Evolutionary conservation across 2,888 invertebrate species (phyloP).

Genomic region (Mythimna vitellina): DNA sequence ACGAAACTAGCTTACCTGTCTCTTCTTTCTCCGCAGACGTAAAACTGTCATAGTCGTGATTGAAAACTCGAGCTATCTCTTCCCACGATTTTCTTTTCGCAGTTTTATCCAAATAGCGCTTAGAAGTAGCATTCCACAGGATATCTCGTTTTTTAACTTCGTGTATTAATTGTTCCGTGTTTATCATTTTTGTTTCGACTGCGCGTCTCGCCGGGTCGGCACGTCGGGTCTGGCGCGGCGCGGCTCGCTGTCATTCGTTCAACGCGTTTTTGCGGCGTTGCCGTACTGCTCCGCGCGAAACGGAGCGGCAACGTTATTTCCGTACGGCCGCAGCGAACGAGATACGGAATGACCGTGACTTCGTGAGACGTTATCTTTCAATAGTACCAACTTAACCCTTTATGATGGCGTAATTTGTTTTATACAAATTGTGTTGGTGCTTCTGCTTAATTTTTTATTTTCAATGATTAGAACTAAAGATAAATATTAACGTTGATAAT

Average conservation of each 20-base stretch:
- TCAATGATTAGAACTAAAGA: too few relatives aligned
- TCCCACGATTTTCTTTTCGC: constrained; percentile 38
- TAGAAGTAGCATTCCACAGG: constrained; percentile 42
- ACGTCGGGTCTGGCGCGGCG: neutral
- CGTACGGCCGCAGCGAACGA: constrained; percentile 32
- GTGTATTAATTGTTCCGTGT: constrained; percentile 46
- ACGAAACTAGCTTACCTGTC: constrained; percentile 35
- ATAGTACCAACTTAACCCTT: neutral
- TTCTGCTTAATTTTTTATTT: neutral
- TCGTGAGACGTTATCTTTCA: neutral
- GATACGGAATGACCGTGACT: constrained; percentile 39
- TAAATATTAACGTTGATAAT: too few relatives aligned
- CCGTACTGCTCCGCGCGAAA: constrained; percentile 35
- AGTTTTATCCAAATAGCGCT: constrained; percentile 12
- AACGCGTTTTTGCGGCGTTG: constrained; percentile 54
- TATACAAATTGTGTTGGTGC: neutral
- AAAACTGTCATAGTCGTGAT: constrained; percentile 18
- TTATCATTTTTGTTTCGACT: constrained; percentile 40
- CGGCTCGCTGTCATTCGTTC: constrained; percentile 12
- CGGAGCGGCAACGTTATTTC: constrained; percentile 58
- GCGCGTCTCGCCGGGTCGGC: constrained; percentile 6
- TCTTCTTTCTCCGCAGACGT: constrained; percentile 2
- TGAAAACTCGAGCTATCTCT: constrained; percentile 33
- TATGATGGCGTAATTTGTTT: neutral
- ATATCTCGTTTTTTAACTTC: constrained; percentile 37